Base-by-base conservation (phyloP, 2,113 vertebrate genomes). In the Saiga tatarica region DNA sequence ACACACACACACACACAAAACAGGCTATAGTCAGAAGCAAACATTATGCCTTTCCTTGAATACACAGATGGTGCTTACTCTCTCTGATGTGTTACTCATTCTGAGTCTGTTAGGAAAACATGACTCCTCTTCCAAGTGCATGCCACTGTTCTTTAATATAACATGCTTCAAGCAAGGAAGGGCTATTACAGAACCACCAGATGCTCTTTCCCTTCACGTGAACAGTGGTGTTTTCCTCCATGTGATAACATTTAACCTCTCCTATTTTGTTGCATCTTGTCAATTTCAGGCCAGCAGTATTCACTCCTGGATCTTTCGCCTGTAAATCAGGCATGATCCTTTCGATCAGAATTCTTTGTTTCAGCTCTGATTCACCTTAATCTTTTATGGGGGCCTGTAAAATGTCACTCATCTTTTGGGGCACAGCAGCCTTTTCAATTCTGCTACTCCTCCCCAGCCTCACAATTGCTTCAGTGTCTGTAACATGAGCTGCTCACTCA, bases 1-100 rank as follows among this genome's bases (percentile, higher is more conserved):
- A 93, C 39, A 60, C 33, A n/a, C 52, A 53, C 52, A 19, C 16
- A 57, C 26, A 60, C 28, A 33, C 28, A 94, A 95, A 71, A 3
- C 30, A 83, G 60, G 45, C 85, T 95, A 28, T 33, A 64, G 42
- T 94, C 30, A 88, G 78, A 94, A 93, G 39, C 89, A 95, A 91
- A 76, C 28, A 76, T 39, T 67, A 39, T 90, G 79, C 10, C 25
- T 92, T 95, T 93, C 57, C 50, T 97, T 92, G 60, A 53, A 55
- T 42, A 42, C 47, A 84, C 67, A 95, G 59, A 86, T 89, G 84
- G 53, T 94, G 30, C 67, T 76, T 50, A 11, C 64, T 84, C 25
- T 91, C 94, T 97, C 93, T 94, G 92, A 95, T 94, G 53, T 87
- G 39, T 87, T 93, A 39, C 50, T 26, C 67, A n/a, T 62, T 36